These are phyloP conservation scores for Pseudorectes ferrugineus DNA, from an alignment of 2,113 vertebrate genomes.

Conservation along the genomic window DNA sequence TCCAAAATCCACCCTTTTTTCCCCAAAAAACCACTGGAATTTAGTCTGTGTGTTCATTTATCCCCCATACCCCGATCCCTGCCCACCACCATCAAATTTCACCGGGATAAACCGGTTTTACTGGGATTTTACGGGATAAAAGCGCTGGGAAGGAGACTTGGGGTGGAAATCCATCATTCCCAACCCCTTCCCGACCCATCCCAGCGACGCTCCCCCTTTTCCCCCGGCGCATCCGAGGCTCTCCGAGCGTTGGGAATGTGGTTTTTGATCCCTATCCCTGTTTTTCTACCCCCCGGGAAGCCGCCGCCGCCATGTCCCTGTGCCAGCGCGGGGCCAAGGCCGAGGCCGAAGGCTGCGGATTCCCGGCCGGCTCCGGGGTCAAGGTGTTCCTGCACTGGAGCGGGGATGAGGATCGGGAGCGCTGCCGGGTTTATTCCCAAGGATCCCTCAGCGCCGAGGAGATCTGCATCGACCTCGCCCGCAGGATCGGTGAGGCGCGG, in stretches of 20 bases:
- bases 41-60: background rate
- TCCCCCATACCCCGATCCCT: background rate
- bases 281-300: accelerated
- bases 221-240: background rate
- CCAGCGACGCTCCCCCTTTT: no score
- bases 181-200: background rate
- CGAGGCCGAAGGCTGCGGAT: background rate
- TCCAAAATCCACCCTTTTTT: background rate
- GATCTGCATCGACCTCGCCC: constrained; percentile 79
- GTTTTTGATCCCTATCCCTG: no score
- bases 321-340: constrained; percentile 15
- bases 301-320: constrained; percentile 56
- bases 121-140: background rate
- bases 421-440: constrained; percentile 66
- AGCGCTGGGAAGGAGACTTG: background rate
- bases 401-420: constrained; percentile 59
- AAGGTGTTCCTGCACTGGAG: constrained; percentile 83
- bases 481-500: constrained; percentile 71
- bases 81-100: accelerated
- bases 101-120: background rate
- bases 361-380: constrained; percentile 47
- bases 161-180: no score
- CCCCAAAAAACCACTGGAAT: background rate
- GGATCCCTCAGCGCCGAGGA: constrained; percentile 78
- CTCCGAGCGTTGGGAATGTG: accelerated